Conservation (phyloP, 2,888 invertebrate genomes). For the Pharmacophagus antenor region DNA sequence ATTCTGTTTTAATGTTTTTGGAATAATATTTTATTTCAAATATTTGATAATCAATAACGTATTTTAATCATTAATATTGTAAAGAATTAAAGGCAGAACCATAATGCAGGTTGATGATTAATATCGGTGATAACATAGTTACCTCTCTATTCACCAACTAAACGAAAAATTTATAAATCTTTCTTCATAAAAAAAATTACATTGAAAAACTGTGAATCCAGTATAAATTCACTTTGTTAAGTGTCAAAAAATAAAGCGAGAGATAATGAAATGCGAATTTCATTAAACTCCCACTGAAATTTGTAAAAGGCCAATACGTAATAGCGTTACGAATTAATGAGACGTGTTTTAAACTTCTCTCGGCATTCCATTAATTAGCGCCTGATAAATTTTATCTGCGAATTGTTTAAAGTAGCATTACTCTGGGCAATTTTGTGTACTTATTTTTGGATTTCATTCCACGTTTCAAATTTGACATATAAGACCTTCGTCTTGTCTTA, state of each 20-base stretch:
- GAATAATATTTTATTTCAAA: too few relatives aligned
- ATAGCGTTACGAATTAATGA: conserved; percentile 53
- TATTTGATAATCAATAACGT: too few relatives aligned
- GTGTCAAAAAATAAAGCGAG: conserved; percentile 38
- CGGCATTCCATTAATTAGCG: conserved; percentile 56
- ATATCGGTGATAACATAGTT: too few relatives aligned
- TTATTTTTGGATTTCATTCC: conserved; percentile 7
- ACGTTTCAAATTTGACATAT: background rate
- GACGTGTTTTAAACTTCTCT: conserved; percentile 52
- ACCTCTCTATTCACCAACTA: too few relatives aligned
- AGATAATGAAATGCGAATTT: conserved; percentile 41
- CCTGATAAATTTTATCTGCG: conserved; percentile 43
- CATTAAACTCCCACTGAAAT: conserved; percentile 42
- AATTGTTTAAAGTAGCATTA: conserved; percentile 31
- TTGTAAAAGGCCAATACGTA: conserved; percentile 47
- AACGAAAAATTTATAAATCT: background rate
- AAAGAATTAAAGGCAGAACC: too few relatives aligned
- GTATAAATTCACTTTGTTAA: conserved; percentile 20
- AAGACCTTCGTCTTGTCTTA: too few relatives aligned
- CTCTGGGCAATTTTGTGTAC: conserved; percentile 22
- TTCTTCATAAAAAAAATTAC: background rate
- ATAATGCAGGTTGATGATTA: too few relatives aligned
- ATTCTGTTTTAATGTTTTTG: too few relatives aligned
- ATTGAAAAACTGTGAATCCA: conserved; percentile 12
- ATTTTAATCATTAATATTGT: too few relatives aligned